Evolutionary conservation across 1,140 invertebrate genomes (phyloP), one percentile per base, ranked within the genome.

Genomic region (Pseudomyrmex sp.): DNA sequence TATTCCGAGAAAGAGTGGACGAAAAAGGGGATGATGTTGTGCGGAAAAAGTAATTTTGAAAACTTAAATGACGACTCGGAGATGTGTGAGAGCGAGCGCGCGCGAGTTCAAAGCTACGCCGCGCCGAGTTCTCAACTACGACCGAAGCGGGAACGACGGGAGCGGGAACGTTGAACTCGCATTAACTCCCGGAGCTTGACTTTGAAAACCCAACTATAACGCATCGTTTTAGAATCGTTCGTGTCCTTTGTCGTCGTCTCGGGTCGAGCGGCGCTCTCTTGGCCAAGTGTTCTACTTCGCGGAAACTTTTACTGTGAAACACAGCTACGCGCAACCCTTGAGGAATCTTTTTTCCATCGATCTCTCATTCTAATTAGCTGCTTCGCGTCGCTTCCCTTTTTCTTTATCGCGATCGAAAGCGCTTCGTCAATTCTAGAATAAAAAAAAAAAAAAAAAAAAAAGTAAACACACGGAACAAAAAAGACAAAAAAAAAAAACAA

Each of bases 191-290:
- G 59, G 59, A 80, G 59, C 23, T 80, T 50, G 66, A 80, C 76
- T 80, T 80, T 72, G 66, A 80, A 26, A 46, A 70, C 59, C 59
- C 72, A 20, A 70, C 23, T 50, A 48, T 70, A 59, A 80, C 70
- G 72, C 50, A 80, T 80, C 12, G 20, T 35, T 13, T n/a, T 50
- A 70, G 54, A 80, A 35, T 59, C 66, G 18, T n/a, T 54, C 7
- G 20, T 35, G 46, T n/a, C 50, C 48, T 68, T 23, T 15, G n/a
- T 46, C 13, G n/a, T 46, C 13, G 26, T 9, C 13, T 54, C 13
- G n/a, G 12, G 23, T n/a, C 18, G 8, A 23, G 18, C 7, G 12
- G 18, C 8, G 7, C 2, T 65, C 2, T 59, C n/a, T 23, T 15
- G 10, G 15, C 20, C 18, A 13, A 9, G 15, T 46, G 35, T n/a